Conservation (phyloP, 30 jellyfish, hydroid and myxozoan genomes). For the Turritopsis dohrnii region DNA sequence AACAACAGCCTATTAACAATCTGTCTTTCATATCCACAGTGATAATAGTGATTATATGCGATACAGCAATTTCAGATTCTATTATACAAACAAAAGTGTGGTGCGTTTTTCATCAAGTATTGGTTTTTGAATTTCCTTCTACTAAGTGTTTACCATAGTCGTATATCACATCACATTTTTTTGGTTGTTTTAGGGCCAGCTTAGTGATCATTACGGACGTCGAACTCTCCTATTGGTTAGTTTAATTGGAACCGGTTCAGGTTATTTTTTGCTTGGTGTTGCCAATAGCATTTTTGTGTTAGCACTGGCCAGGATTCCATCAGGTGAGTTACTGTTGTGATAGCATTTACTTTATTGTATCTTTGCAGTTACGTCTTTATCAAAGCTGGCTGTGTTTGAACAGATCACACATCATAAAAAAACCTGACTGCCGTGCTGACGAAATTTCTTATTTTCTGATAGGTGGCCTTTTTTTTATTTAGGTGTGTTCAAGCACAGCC, state of each 20-base stretch:
- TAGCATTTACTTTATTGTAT: not conserved
- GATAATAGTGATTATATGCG: not conserved
- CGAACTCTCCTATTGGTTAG: conserved; percentile 47
- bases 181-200: conserved; percentile 59
- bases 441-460: not conserved
- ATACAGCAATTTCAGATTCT: not conserved
- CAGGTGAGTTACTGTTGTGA: conserved; percentile 48
- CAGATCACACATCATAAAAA: too few relatives aligned
- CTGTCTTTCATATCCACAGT: not conserved
- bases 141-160: too few relatives aligned
- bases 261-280: conserved; percentile 74
- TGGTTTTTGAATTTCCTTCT: too few relatives aligned
- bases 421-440: too few relatives aligned
- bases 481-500: conserved; percentile 91
- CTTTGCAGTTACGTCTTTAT: too few relatives aligned
- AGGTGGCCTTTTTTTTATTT: not conserved
- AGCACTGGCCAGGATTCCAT: conserved; percentile 76
- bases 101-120: too few relatives aligned
- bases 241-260: conserved; percentile 65
- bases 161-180: too few relatives aligned
- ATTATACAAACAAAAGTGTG: too few relatives aligned
- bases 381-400: too few relatives aligned
- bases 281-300: conserved; percentile 41
- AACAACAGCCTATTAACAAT: not conserved
- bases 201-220: conserved; percentile 74